These are phyloP conservation scores for Lordiphosa fenestrarum DNA, from an alignment of 2,888 invertebrate genomes.

Conservation along the genomic window DNA sequence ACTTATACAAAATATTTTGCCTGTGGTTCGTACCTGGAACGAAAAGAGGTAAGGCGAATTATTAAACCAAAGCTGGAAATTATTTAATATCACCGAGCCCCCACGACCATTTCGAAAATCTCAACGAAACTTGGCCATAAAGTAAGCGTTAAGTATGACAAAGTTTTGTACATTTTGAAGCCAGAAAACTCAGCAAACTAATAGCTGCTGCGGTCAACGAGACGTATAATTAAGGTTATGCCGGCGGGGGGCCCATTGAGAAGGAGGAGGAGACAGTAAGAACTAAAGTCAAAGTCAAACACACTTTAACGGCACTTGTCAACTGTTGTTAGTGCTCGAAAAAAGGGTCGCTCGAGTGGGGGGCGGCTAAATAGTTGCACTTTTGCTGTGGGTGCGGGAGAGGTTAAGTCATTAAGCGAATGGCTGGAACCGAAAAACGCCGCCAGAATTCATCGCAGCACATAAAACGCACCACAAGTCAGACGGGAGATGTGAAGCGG, in stretches of 20 bases:
- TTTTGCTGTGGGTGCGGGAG: constrained; percentile 51
- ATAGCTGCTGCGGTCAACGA: constrained; percentile 67
- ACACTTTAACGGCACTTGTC: constrained; percentile 59
- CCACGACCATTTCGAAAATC: constrained; percentile 6
- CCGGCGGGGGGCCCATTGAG: constrained; percentile 17
- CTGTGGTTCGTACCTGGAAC: constrained; percentile 36
- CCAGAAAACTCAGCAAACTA: constrained; percentile 42
- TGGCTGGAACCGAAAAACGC: constrained; percentile 52
- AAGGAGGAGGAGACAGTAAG: constrained; percentile 17
- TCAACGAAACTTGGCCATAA: constrained; percentile 16
- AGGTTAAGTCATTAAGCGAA: constrained; percentile 61
- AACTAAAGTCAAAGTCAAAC: constrained; percentile 67
- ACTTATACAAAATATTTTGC: constrained; percentile 7
- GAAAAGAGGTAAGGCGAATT: constrained; percentile 11
- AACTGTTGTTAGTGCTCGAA: constrained; percentile 37
- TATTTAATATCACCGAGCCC: constrained; percentile 1
- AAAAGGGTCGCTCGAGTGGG: neutral
- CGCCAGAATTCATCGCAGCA: constrained; percentile 69
- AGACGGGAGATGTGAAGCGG: constrained; percentile 2
- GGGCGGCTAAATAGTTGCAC: constrained; percentile 52
- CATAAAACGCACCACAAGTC: constrained; percentile 70
- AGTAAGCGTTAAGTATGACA: constrained; percentile 48
- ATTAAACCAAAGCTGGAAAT: constrained; percentile 9
- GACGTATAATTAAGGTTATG: constrained; percentile 69
- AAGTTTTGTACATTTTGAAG: constrained; percentile 64